These are phyloP conservation scores for Eucidaris tribuloides DNA, from an alignment of 35 echinoderm and acorn worm genomes.

Conservation along the genomic window DNA sequence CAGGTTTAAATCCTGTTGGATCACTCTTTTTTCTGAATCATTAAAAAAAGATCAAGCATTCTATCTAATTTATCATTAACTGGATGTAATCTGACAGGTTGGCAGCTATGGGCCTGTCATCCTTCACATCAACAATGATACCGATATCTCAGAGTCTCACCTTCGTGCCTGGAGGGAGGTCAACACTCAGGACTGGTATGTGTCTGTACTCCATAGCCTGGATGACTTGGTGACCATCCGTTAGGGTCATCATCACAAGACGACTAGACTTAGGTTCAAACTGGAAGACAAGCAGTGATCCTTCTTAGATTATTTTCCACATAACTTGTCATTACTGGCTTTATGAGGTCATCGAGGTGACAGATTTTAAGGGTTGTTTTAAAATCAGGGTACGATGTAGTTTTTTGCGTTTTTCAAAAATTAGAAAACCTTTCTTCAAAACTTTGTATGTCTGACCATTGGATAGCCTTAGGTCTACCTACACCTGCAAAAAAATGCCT, in stretches of 20 bases:
- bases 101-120: not conserved
- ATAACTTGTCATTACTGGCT: too few species aligned
- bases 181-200: conserved; percentile 39
- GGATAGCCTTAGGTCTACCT: too few species aligned
- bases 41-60: not conserved
- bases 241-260: conserved; percentile 84
- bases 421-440: too few species aligned
- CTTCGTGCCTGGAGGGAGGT: conserved; percentile 72
- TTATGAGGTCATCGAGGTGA: too few species aligned
- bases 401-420: too few species aligned
- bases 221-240: conserved; percentile 77
- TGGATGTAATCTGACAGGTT: not conserved
- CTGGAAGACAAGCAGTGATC: too few species aligned
- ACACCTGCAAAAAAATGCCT: too few species aligned
- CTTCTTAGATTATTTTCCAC: too few species aligned
- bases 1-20: not conserved
- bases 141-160: conserved; percentile 11
- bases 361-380: too few species aligned
- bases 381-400: too few species aligned
- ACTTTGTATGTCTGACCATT: too few species aligned
- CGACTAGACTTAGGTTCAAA: conserved; percentile 83
- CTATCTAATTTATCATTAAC: not conserved
- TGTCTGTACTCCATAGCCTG: conserved; percentile 87
- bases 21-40: not conserved
- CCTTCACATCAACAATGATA: not conserved